Conservation (phyloP, 2,113 vertebrate genomes). For the Paramormyrops kingsleyae region DNA sequence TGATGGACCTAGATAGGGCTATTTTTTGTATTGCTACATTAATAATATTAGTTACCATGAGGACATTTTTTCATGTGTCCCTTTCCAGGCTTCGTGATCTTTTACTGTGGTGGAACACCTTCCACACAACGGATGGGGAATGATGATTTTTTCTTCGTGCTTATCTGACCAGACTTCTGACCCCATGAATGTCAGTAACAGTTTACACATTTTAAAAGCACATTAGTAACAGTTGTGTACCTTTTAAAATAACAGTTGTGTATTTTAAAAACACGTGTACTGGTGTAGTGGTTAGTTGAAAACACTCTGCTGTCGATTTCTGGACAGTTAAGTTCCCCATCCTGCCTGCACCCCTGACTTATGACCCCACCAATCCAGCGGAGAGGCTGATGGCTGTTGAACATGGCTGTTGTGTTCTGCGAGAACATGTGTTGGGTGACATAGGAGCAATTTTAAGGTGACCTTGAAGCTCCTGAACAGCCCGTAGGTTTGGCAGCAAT, state of each 20-base stretch:
- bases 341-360: neutral
- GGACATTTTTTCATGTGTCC: neutral
- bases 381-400: constrained; percentile 84
- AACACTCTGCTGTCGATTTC: neutral
- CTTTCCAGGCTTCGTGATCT: neutral
- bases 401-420: constrained; percentile 76
- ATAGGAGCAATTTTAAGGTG: constrained; percentile 77
- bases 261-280: neutral
- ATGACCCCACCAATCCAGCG: constrained; percentile 60
- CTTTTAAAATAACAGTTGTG: too few species aligned
- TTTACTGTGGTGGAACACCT: neutral
- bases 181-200: neutral
- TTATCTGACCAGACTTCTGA: neutral
- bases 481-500: constrained; percentile 77
- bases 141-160: neutral
- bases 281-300: too few species aligned
- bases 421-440: constrained; percentile 72
- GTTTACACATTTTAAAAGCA: neutral
- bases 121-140: neutral
- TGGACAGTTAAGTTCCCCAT: neutral
- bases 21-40: neutral
- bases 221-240: neutral
- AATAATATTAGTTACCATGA: neutral
- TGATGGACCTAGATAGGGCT: neutral
- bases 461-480: constrained; percentile 87